Conservation (phyloP, 2,797 vertebrate genomes). For the Acanthopagrus latus region DNA sequence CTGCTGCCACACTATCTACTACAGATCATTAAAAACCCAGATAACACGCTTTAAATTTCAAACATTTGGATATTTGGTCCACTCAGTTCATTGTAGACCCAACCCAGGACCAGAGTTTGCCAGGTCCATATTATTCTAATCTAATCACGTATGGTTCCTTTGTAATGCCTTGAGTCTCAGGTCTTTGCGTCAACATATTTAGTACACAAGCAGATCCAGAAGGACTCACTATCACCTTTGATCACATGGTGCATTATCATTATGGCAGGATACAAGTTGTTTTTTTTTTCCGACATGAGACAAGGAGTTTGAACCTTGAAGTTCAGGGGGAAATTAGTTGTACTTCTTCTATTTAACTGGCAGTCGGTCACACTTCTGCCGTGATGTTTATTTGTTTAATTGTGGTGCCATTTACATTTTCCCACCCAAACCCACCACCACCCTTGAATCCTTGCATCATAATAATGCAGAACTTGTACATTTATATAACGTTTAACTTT, state of each 20-base stretch:
- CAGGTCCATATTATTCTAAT: constrained; percentile 1
- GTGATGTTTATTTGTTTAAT: not conserved
- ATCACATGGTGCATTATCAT: not conserved
- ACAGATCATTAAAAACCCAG: constrained; percentile 1
- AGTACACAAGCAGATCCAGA: not conserved
- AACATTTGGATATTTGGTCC: not conserved
- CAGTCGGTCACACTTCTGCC: not conserved
- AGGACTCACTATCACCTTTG: not conserved
- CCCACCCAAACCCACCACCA: too few relatives aligned
- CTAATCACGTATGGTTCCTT: not conserved
- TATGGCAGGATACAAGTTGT: not conserved
- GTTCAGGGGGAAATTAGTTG: not conserved
- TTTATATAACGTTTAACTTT: too few relatives aligned
- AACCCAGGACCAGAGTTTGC: not conserved
- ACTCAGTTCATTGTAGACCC: not conserved
- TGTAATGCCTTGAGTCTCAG: not conserved
- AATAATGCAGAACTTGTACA: too few relatives aligned
- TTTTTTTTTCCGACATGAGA: constrained; percentile 1
- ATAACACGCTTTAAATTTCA: not conserved
- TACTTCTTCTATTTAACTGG: constrained; percentile 1
- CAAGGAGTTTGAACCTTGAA: not conserved
- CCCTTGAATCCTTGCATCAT: too few relatives aligned
- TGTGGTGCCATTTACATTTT: not conserved
- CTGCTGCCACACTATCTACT: not conserved
- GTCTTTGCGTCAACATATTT: not conserved